Evolutionary conservation across 2,797 vertebrate genomes (phyloP).

Genomic region (Hephaestus fuliginosus): DNA sequence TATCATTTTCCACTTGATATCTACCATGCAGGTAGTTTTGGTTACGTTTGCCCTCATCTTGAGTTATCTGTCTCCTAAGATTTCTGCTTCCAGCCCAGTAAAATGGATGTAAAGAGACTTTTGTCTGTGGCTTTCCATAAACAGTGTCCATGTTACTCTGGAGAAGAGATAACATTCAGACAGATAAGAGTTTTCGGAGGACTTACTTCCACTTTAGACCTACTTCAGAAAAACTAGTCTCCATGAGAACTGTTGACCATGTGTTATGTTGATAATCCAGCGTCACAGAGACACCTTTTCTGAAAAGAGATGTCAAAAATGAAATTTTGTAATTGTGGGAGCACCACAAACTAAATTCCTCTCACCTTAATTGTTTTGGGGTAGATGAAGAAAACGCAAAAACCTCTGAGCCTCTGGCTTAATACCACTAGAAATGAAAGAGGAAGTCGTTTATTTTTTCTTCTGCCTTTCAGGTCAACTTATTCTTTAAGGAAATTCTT

Average conservation of each 20-base stretch:
- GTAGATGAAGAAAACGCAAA: not conserved
- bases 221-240: constrained; percentile 6
- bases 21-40: not conserved
- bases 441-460: not conserved
- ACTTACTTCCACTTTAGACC: constrained; percentile 7
- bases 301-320: not conserved
- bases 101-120: constrained; percentile 21
- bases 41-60: constrained; percentile 17
- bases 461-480: constrained; percentile 4
- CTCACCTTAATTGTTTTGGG: not conserved
- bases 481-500: not conserved
- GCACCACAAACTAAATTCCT: not conserved
- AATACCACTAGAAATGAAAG: not conserved
- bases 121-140: constrained; percentile 20
- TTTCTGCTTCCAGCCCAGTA: constrained; percentile 1
- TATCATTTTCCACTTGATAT: not conserved
- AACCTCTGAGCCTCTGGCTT: not conserved
- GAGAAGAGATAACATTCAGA: not conserved
- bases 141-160: constrained; percentile 2
- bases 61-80: not conserved
- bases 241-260: constrained; percentile 7
- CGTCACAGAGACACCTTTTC: not conserved
- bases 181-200: constrained; percentile 1
- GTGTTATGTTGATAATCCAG: not conserved
- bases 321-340: not conserved